phyloP scores from a whole-genome alignment of 1,140 invertebrate species.

The Proctacanthus coquilletti region DNA sequence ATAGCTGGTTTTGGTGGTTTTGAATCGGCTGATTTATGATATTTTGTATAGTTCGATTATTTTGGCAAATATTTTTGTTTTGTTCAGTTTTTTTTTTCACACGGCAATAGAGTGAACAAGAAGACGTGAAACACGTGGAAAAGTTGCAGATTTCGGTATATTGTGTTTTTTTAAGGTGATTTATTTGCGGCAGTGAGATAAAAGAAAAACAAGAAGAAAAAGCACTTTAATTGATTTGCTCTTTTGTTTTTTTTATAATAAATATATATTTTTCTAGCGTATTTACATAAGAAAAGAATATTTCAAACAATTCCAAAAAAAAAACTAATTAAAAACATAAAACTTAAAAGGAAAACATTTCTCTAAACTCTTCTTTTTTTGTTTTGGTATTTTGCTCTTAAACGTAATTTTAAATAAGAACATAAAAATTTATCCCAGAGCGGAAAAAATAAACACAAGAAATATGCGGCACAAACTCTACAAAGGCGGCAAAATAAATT shows the following conservation, averaged over 20 bases:
- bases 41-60: neutral
- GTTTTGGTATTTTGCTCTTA: no score
- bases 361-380: no score
- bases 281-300: neutral
- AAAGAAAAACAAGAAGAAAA: neutral
- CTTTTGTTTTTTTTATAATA: neutral
- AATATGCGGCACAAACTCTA: no score
- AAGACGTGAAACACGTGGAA: neutral
- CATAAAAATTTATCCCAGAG: no score
- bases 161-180: neutral
- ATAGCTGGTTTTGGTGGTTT: slow-evolving; percentile 89
- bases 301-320: neutral
- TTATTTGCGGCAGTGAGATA: neutral
- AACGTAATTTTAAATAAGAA: no score
- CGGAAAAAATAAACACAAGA: no score
- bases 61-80: neutral
- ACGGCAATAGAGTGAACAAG: neutral
- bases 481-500: no score
- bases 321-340: no score
- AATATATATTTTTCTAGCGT: neutral
- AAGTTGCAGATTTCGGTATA: neutral
- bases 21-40: slow-evolving; percentile 52
- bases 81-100: neutral
- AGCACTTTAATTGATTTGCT: neutral
- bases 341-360: no score